These are phyloP conservation scores for Archaeoteleia sp. DNA, from an alignment of 2,888 invertebrate genomes.

Conservation along the genomic window DNA sequence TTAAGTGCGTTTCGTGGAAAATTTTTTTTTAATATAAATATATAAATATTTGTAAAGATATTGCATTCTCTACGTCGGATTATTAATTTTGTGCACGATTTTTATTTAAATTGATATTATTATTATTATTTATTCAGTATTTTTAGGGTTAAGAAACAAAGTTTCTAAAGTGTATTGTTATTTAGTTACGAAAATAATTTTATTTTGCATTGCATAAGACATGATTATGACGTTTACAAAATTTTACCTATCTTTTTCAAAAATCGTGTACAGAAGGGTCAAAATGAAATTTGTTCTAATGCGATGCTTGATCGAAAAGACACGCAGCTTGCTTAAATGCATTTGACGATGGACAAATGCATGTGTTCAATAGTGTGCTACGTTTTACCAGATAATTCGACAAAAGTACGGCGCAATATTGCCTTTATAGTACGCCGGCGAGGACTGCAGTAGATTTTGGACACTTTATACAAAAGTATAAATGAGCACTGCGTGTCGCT, in stretches of 20 bases:
- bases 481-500: conserved; percentile 19
- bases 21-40: no score
- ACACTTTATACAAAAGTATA: conserved; percentile 22
- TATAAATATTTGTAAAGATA: no score
- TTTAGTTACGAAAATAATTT: conserved; percentile 8
- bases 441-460: conserved; percentile 18
- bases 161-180: background rate
- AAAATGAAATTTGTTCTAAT: background rate
- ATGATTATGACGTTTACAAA: background rate
- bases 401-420: conserved; percentile 15
- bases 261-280: conserved; percentile 33
- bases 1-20: no score
- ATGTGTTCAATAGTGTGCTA: no score
- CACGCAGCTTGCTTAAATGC: no score
- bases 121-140: conserved; percentile 23
- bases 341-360: no score
- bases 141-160: background rate
- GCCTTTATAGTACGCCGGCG: conserved; percentile 27
- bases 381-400: no score
- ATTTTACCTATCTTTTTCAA: no score
- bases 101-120: no score
- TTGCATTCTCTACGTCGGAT: no score
- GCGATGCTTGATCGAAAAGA: conserved; percentile 5
- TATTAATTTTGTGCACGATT: conserved; percentile 34
- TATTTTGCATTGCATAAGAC: no score